Base-by-base conservation (phyloP, 2,113 vertebrate genomes). In the Paratilapia polleni region DNA sequence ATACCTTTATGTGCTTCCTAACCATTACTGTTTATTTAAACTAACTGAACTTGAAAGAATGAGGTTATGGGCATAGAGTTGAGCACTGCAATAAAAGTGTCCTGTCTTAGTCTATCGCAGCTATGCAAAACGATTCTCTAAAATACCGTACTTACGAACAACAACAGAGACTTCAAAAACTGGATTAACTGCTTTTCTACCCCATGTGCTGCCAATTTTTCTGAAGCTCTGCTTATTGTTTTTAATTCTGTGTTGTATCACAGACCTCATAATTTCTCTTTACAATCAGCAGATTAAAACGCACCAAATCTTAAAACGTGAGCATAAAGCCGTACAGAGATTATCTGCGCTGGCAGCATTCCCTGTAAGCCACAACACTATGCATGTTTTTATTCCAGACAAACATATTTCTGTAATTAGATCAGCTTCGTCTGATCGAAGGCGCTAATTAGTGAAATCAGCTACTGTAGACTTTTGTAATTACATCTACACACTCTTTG, bases 391-490 rank as follows among this genome's bases (percentile, higher is more conserved):
- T 13, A 52, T 22, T 54, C 68, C 76, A 73, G 54, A 75, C 43
- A 24, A 88, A 80, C 68, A 38, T 73, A 82, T 82, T 87, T 80
- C 74, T 26, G 12, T 88, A 60, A 84, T 82, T 59, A 63, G 28
- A 77, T 56, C 81, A 11, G 9, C 68, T 8, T 15, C 34, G 4
- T 80, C 70, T 63, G 80, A 76, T 49, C 15, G 60, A 88, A 86
- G 78, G 76, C 61, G 80, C 43, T 87, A 81, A 92, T 86, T 81
- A 74, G 84, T 54, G 20, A 77, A 83, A 79, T 64, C 11, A 36
- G 77, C 75, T 14, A 36, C 74, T 24, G 83, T 64, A 28, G 64
- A 60, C 73, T n/a, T 56, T 11, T 73, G 49, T 82, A 77, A 91
- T 80, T 86, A 84, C 59, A 84, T 84, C 78, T 58, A n/a, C 74